A percentile compares a stretch with the other conserved stretches of the same genome.
phyloP scores from a whole-genome alignment of 2,888 invertebrate genomes.

The Falcaria lacertinaria region DNA sequence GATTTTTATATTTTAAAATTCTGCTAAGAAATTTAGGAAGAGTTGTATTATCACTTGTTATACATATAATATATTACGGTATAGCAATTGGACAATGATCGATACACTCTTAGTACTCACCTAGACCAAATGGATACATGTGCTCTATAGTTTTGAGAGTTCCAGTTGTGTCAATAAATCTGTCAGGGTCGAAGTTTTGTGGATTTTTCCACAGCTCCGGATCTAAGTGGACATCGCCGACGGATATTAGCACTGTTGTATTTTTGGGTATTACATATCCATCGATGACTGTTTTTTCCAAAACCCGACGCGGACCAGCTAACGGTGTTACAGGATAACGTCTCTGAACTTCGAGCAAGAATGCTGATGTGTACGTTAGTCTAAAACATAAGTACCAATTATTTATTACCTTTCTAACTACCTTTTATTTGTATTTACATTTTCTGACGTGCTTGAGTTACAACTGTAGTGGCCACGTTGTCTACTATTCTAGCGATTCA shows the following conservation, averaged over 20 bases:
- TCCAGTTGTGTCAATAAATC: slow-evolving; percentile 80
- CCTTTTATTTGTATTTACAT: not conserved
- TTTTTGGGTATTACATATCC: slow-evolving; percentile 69
- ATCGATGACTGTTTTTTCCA: slow-evolving; percentile 51
- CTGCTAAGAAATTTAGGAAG: no score
- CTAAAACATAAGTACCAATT: slow-evolving; percentile 36
- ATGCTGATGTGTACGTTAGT: slow-evolving; percentile 75
- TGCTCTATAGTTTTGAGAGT: slow-evolving; percentile 73
- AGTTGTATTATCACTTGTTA: no score
- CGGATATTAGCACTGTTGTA: slow-evolving; percentile 75
- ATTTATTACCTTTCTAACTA: not conserved
- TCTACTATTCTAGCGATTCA: no score
- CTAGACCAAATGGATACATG: slow-evolving; percentile 83
- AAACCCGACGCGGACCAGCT: slow-evolving; percentile 71
- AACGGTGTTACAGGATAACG: slow-evolving; percentile 76
- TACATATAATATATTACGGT: no score
- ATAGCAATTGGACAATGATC: no score
- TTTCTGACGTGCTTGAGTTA: no score
- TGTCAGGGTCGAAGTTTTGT: slow-evolving; percentile 79
- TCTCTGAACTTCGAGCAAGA: slow-evolving; percentile 78
- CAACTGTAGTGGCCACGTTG: no score
- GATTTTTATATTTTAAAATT: no score
- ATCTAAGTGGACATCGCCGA: slow-evolving; percentile 73
- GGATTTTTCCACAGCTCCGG: slow-evolving; percentile 79
- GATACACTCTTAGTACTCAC: slow-evolving; percentile 69